Base-by-base conservation (phyloP, 2,797 vertebrate species). In the Psittacula echo region DNA sequence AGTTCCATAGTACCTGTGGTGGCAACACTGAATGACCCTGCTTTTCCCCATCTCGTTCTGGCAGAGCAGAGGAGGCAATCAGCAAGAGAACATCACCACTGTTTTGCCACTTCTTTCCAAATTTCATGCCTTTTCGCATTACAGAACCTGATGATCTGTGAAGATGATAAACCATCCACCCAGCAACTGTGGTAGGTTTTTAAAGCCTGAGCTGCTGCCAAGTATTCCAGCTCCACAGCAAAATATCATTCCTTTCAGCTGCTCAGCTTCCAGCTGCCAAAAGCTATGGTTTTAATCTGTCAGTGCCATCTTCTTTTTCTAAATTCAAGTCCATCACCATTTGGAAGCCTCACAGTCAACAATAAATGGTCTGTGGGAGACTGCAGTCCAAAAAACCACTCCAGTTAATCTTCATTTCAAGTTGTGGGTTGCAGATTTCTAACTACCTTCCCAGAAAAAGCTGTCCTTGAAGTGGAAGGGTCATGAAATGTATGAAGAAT, bases 201-300 rank as follows among this genome's bases (percentile, higher is more conserved):
- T 20, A 89, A 42, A 73, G 82, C 23, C 51, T 23, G 54, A 39
- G 48, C 50, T 56, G 62, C 47, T 91, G 94, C 94, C 95, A 95
- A 44, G 74, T 37, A 70, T 41, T 42, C 77, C 81, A 80, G 74
- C 45, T 89, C 24, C 5, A 7, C 85, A 79, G 92, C 53, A 75
- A 94, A 96, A 95, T n/a, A 58, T 87, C 83, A 41, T 39, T 50
- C 68, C 50, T 84, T 39, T 85, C 92, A 95, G 93, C 96, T 97
- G 94, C 85, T 95, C 75, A 7, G 81, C 62, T 29, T 51, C 78
- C 94, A 96, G 81, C 88, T 94, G 95, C 97, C 96, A 96, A 93
- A 82, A 89, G 94, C 92, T 78, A 42, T 27, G 68, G 13, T 37
- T 50, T 91, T 78, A 94, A 92, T 92, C 94, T 95, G 88, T 14